phyloP scores from a whole-genome alignment of 30 jellyfish, hydroid and myxozoan genomes.

The Rhopilema esculentum region DNA sequence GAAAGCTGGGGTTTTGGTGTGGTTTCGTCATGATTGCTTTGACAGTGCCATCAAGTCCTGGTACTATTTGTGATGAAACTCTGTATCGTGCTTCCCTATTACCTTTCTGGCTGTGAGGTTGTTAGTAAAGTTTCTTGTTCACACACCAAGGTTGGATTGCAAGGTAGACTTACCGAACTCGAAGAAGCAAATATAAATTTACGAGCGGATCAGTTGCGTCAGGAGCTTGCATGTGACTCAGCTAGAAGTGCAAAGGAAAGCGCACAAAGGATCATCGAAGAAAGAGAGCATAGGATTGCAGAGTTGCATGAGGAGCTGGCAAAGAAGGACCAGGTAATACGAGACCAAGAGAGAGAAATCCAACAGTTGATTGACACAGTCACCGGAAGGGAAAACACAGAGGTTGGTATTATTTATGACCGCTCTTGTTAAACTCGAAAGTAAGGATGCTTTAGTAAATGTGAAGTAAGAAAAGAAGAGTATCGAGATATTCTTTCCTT shows the following conservation, averaged over 20 bases:
- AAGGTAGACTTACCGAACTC: slow-evolving; percentile 59
- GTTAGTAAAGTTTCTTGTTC: no score
- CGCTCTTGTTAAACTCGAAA: not conserved
- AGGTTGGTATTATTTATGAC: slow-evolving; percentile 51
- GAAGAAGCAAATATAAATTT: slow-evolving; percentile 66
- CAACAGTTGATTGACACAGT: slow-evolving; percentile 60
- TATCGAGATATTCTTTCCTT: no score
- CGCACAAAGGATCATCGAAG: slow-evolving; percentile 64
- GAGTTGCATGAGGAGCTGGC: slow-evolving; percentile 81
- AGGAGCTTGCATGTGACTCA: slow-evolving; percentile 71
- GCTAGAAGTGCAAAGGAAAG: slow-evolving; percentile 65
- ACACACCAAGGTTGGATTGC: slow-evolving; percentile 66
- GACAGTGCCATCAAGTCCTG: no score
- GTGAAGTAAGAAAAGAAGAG: not conserved
- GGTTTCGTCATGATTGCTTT: no score
- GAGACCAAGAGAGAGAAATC: slow-evolving; percentile 65
- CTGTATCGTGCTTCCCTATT: no score
- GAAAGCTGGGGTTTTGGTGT: no score
- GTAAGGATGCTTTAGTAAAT: not conserved
- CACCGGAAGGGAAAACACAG: slow-evolving; percentile 69
- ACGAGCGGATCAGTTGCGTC: slow-evolving; percentile 68
- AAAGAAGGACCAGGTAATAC: slow-evolving; percentile 74
- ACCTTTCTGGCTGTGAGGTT: no score
- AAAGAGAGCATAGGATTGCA: slow-evolving; percentile 60
- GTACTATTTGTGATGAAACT: no score